Percentiles rank a stretch among this genome's conserved stretches.
Conservation (phyloP, 2,888 invertebrate species). For the Aethes cnicana region DNA sequence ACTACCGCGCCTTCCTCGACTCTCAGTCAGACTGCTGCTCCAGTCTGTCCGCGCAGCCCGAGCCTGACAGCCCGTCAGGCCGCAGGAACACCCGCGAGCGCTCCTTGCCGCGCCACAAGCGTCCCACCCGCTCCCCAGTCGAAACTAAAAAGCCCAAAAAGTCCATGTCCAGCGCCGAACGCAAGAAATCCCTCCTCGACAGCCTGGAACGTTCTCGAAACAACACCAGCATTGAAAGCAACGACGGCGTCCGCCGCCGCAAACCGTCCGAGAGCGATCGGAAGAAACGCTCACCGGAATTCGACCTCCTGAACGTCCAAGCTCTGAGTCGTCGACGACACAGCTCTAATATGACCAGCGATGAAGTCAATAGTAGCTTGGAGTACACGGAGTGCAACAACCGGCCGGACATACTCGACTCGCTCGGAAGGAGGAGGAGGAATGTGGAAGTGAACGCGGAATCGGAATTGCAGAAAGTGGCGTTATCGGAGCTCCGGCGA, state of each 20-base stretch:
- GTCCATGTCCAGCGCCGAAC: constrained; percentile 77
- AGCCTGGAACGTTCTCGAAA: constrained; percentile 74
- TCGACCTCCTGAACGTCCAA: constrained; percentile 71
- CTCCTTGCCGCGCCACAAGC: constrained; percentile 65
- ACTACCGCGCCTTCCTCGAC: constrained; percentile 93
- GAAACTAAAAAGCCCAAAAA: constrained; percentile 76
- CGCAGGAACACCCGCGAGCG: constrained; percentile 61
- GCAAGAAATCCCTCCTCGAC: constrained; percentile 74
- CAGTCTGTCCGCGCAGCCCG: constrained; percentile 86
- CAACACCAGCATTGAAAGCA: constrained; percentile 76
- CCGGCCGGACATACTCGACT: constrained; percentile 74
- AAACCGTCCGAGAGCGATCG: constrained; percentile 67
- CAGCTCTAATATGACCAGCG: constrained; percentile 76
- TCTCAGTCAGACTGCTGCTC: constrained; percentile 95
- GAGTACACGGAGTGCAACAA: constrained; percentile 77
- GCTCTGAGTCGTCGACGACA: constrained; percentile 69
- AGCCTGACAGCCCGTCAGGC: constrained; percentile 62
- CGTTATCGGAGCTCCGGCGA: constrained; percentile 65
- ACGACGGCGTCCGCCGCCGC: constrained; percentile 66
- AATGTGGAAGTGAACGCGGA: constrained; percentile 57
- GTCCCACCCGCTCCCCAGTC: constrained; percentile 64
- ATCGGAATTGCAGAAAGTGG: constrained; percentile 67
- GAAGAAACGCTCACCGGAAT: constrained; percentile 74
- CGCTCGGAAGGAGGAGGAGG: constrained; percentile 60
- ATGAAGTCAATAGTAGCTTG: constrained; percentile 74